Base-by-base conservation (phyloP, 2,797 vertebrate species). In the Cirrhinus molitorella region DNA sequence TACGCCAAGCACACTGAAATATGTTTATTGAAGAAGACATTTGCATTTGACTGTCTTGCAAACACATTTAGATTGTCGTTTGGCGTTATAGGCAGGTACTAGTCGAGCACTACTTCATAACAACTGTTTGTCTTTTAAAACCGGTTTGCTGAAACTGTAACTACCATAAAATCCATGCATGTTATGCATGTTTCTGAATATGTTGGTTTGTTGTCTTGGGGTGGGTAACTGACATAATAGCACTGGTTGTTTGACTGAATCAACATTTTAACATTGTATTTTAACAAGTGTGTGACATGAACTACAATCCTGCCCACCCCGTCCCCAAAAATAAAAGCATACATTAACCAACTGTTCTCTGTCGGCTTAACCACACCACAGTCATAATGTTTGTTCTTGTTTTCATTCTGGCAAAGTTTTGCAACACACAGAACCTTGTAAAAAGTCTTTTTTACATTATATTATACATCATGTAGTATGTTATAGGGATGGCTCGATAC, bases 31-130 rank as follows among this genome's bases (percentile, higher is more conserved):
- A 12, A 25, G 34, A 53, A 47, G 13, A 57, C 8, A 76, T 49
- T 68, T 68, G 72, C 61, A 59, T 77, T 45, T 45, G 63, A 51
- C 57, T 65, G 53, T 34, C 45, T 74, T 68, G 49, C 57, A 75
- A 57, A 53, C 21, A 53, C 23, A 55, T 67, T 67, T 57, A 25
- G 59, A 45, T 8, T 47, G 40, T 71, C 1, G 9, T 57, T 55
- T 57, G 23, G 16, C 23, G 14, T 28, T 57, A 34, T 4, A 67
- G 4, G 59, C 49, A 12, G 34, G 31, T n/a, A 66, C 14, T 9
- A 67, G 47, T n/a, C 2, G 0, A 28, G 28, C 4, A 17, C 34
- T 19, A 37, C 51, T 59, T 40, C 1, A 57, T 34, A 75, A 55
- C 49, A 75, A 55, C 49, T 40, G 37, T 59, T 5, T 53, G 21